Percentiles rank a stretch among this genome's conserved stretches.
Conservation (phyloP, 2,888 invertebrate genomes). For the Cyclophora punctaria region DNA sequence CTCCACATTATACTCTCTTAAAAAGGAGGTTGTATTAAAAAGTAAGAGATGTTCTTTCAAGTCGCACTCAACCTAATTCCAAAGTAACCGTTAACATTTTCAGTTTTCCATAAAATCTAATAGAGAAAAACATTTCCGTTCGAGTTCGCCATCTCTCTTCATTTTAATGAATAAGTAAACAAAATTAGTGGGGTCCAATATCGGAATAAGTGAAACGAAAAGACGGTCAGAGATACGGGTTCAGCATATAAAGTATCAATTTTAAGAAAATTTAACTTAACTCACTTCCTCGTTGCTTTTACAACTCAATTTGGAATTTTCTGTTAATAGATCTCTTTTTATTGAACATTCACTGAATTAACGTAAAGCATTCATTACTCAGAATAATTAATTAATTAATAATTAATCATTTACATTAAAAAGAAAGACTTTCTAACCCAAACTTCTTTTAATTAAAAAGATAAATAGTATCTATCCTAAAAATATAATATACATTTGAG, state of each 20-base stretch:
- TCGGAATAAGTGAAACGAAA: conserved; percentile 64
- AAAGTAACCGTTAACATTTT: conserved; percentile 33
- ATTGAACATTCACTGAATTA: conserved; percentile 14
- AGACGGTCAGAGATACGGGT: conserved; percentile 51
- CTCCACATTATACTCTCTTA: too few species aligned
- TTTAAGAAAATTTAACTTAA: conserved; percentile 48
- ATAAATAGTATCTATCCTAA: too few species aligned
- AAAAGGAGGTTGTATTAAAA: too few species aligned
- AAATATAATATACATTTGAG: too few species aligned
- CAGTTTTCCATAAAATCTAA: conserved; percentile 60
- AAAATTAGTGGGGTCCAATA: conserved; percentile 68
- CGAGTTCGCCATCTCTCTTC: conserved; percentile 52
- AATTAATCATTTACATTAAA: too few species aligned
- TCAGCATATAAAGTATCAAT: conserved; percentile 60
- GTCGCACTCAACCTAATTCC: too few species aligned
- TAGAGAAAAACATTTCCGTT: conserved; percentile 47
- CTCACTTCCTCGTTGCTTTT: conserved; percentile 33
- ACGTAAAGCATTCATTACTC: too few species aligned
- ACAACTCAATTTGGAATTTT: conserved; percentile 38
- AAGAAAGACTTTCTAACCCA: too few species aligned
- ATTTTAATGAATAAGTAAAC: conserved; percentile 72
- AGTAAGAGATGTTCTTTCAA: too few species aligned
- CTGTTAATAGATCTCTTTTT: conserved; percentile 29
- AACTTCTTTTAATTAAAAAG: too few species aligned
- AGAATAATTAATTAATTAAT: too few species aligned